Conservation (phyloP, 2,797 vertebrate species). For the Diplodus puntazzo region DNA sequence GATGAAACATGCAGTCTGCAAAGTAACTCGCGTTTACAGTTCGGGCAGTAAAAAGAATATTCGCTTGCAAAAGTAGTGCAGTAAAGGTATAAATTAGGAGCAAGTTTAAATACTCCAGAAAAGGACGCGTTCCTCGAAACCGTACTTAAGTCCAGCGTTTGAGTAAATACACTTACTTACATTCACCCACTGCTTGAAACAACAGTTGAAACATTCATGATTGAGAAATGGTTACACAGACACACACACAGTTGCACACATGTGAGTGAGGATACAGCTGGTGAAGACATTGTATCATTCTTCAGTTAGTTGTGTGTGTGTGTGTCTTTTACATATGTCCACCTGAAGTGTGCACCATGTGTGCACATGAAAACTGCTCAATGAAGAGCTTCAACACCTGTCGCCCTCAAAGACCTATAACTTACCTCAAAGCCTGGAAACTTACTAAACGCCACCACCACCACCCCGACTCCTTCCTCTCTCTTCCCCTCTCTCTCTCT, state of each 20-base stretch:
- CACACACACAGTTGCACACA: conserved; percentile 13
- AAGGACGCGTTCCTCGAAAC: too few species aligned
- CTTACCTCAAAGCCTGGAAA: conserved; percentile 65
- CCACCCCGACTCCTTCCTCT: conserved; percentile 20
- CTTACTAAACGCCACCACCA: not conserved
- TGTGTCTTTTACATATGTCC: conserved; percentile 10
- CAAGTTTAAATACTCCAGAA: too few species aligned
- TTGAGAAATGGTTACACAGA: not conserved
- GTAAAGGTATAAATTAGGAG: too few species aligned
- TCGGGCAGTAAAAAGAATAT: too few species aligned
- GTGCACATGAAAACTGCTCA: conserved; percentile 27
- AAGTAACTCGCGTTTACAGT: too few species aligned
- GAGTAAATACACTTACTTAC: too few species aligned
- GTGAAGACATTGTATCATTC: conserved; percentile 33
- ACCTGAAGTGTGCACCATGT: conserved; percentile 28
- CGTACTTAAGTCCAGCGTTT: too few species aligned
- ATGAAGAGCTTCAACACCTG: conserved; percentile 69
- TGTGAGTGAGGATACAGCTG: conserved; percentile 44
- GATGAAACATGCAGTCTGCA: too few species aligned
- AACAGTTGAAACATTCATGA: conserved; percentile 4
- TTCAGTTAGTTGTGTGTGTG: conserved; percentile 10
- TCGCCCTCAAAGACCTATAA: conserved; percentile 51
- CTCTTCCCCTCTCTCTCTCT: conserved; percentile 16
- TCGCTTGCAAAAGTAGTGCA: too few species aligned
- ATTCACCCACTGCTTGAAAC: not conserved